phyloP scores from a whole-genome alignment of 35 echinoderm and acorn worm species.

The Heliocidaris erythrogramma region DNA sequence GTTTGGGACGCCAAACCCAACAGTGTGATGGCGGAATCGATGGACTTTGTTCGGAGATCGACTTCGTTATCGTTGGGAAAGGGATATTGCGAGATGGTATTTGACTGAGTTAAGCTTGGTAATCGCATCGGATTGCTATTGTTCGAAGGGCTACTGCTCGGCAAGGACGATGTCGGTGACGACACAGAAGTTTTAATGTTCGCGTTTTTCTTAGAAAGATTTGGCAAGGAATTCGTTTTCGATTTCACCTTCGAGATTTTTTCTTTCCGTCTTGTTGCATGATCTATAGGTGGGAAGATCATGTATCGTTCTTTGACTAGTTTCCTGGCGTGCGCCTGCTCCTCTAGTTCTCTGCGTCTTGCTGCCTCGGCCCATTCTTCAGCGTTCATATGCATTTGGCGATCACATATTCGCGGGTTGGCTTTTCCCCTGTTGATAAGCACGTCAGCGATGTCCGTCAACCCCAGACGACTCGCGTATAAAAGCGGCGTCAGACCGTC shows the following conservation, averaged over 20 bases:
- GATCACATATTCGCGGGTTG: slow-evolving; percentile 80
- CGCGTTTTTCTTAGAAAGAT: slow-evolving; percentile 37
- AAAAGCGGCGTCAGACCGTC: slow-evolving; percentile 68
- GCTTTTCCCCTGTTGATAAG: slow-evolving; percentile 58
- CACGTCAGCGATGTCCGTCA: slow-evolving; percentile 55
- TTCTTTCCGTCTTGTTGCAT: slow-evolving; percentile 42
- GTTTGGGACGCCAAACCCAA: slow-evolving; percentile 65
- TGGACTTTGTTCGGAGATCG: neutral
- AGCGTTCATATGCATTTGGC: slow-evolving; percentile 63
- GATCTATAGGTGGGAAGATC: slow-evolving; percentile 58
- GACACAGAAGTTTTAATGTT: neutral
- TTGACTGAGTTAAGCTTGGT: neutral
- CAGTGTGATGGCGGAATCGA: slow-evolving; percentile 60
- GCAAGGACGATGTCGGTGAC: too few relatives aligned
- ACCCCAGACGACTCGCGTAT: slow-evolving; percentile 57
- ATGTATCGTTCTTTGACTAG: slow-evolving; percentile 50
- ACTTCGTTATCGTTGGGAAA: neutral
- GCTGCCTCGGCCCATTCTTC: slow-evolving; percentile 67
- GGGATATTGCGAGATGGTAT: neutral
- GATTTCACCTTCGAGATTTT: neutral
- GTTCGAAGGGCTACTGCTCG: neutral
- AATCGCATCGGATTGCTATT: neutral
- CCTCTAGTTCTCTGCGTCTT: slow-evolving; percentile 21
- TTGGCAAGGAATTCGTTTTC: slow-evolving; percentile 2
- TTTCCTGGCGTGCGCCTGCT: slow-evolving; percentile 8